A percentile compares a stretch with the other conserved stretches of the same genome.
Evolutionary conservation across 2,797 vertebrate genomes (phyloP).

Genomic region (Neostethus bicornis): DNA sequence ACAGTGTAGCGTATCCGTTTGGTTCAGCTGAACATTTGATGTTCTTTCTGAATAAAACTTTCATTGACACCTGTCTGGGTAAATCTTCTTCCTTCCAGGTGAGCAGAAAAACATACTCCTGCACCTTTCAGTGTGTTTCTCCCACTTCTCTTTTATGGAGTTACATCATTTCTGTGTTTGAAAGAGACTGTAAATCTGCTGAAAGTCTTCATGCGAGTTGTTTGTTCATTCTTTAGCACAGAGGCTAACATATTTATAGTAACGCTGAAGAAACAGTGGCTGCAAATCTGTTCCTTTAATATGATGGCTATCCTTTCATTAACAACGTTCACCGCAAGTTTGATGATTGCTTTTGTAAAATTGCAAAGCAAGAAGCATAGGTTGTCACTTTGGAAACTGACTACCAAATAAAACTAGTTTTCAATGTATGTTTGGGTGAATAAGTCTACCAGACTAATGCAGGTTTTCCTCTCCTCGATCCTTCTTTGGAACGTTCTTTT

Average conservation of each 20-base stretch:
- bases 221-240: not conserved
- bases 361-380: too few relatives aligned
- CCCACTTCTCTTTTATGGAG: not conserved
- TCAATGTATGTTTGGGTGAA: fast-evolving
- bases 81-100: not conserved
- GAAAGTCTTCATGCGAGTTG: not conserved
- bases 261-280: not conserved
- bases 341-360: too few relatives aligned
- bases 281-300: too few relatives aligned
- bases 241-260: not conserved
- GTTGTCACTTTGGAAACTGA: too few relatives aligned
- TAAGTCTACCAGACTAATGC: not conserved
- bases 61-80: not conserved
- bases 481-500: too few relatives aligned
- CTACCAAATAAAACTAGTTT: too few relatives aligned
- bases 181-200: not conserved
- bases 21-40: not conserved
- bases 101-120: not conserved
- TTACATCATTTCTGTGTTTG: not conserved
- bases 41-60: not conserved
- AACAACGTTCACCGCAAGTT: too few relatives aligned
- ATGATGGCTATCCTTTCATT: too few relatives aligned
- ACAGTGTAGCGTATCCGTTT: too few relatives aligned
- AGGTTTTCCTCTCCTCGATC: not conserved
- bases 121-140: not conserved